Conservation (phyloP, 2,797 vertebrate species). For the Prunella strophiata region DNA sequence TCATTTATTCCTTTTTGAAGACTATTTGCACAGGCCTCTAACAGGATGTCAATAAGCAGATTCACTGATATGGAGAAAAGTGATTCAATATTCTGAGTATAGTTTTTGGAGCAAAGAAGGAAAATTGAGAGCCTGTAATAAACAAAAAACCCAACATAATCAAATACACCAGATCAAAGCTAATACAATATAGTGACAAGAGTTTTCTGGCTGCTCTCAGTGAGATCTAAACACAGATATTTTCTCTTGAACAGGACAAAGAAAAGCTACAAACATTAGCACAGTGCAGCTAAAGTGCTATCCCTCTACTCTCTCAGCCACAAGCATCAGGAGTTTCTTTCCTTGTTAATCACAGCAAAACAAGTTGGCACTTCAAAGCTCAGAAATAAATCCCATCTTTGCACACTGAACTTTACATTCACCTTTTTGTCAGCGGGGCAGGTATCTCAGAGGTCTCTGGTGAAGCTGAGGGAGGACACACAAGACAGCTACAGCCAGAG, state of each 20-base stretch:
- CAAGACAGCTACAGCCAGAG: not conserved
- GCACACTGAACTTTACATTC: not conserved
- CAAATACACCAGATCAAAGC: not conserved
- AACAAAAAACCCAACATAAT: not conserved
- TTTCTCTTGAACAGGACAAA: not conserved
- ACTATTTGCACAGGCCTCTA: slow-evolving; percentile 17
- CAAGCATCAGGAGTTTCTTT: not conserved
- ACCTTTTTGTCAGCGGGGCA: not conserved
- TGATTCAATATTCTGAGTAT: not conserved
- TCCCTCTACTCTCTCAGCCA: not conserved
- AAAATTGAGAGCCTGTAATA: not conserved
- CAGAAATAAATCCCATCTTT: not conserved
- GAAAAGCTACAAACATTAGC: not conserved
- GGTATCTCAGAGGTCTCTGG: not conserved
- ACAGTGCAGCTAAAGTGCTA: not conserved
- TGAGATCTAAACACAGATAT: not conserved
- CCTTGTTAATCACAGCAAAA: not conserved
- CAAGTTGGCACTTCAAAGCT: not conserved
- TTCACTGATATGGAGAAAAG: slow-evolving; percentile 1
- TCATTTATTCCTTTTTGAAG: slow-evolving; percentile 53
- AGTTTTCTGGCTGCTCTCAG: not conserved
- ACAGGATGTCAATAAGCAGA: slow-evolving; percentile 23
- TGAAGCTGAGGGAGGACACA: not conserved
- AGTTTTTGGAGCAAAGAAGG: not conserved
- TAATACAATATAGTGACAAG: not conserved